Evolutionary conservation across 2,888 invertebrate genomes (phyloP).

Genomic region (Perithous albicinctus): DNA sequence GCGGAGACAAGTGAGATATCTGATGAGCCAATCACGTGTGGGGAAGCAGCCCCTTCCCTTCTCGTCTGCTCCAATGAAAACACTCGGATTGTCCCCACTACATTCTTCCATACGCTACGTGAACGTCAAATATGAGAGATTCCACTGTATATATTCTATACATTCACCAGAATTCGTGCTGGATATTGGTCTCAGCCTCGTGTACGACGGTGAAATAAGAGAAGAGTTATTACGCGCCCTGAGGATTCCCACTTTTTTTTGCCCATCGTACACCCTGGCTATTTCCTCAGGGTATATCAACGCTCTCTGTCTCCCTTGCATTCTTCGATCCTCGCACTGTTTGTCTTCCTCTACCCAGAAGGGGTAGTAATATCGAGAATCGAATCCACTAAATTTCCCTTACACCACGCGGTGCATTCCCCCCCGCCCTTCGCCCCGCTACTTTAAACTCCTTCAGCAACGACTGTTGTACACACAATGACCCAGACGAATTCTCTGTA

Average conservation of each 20-base stretch:
- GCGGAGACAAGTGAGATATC: too few species aligned
- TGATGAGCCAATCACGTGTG: too few species aligned
- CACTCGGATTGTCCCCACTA: too few species aligned
- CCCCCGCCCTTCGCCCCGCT: neutral
- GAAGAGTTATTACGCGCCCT: slow-evolving; percentile 71
- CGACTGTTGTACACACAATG: neutral
- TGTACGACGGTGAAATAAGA: slow-evolving; percentile 56
- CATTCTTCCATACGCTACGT: too few species aligned
- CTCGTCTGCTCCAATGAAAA: too few species aligned
- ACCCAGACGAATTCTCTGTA: slow-evolving; percentile 1
- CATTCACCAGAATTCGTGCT: slow-evolving; percentile 29
- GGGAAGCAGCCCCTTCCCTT: too few species aligned
- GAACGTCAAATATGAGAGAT: too few species aligned
- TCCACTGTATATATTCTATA: slow-evolving; percentile 1
- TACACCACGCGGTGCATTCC: neutral
- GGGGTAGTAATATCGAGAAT: slow-evolving; percentile 10
- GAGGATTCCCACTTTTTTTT: slow-evolving; percentile 26
- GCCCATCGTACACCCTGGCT: neutral
- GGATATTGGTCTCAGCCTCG: slow-evolving; percentile 40
- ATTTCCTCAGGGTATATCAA: slow-evolving; percentile 49
- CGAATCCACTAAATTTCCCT: slow-evolving; percentile 51
- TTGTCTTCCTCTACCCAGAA: neutral
- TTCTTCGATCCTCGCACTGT: slow-evolving; percentile 3
- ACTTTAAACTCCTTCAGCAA: neutral
- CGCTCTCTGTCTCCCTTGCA: slow-evolving; percentile 25